phyloP scores from a whole-genome alignment of 2,113 vertebrate genomes.

The Dryoscopus gambensis region DNA sequence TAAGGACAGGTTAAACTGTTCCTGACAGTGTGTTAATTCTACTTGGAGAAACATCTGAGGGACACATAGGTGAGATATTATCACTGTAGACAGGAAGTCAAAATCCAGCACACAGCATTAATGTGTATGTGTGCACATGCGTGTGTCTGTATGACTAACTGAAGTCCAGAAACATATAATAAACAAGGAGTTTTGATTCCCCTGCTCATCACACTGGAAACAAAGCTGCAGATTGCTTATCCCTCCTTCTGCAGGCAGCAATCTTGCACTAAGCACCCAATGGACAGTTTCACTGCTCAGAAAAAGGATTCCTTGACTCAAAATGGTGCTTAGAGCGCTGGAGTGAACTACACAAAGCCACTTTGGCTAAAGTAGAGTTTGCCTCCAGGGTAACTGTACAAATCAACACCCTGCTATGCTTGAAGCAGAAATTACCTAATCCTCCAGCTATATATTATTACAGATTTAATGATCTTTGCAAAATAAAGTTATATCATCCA shows the following conservation, averaged over 20 bases:
- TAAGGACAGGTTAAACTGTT: background rate
- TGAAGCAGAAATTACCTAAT: background rate
- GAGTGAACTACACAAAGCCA: background rate
- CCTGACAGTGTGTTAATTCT: background rate
- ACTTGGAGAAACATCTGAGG: background rate
- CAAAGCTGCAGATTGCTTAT: background rate
- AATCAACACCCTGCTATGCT: background rate
- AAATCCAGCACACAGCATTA: background rate
- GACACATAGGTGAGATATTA: accelerated
- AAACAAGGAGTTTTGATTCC: background rate
- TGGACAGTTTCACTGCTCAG: background rate
- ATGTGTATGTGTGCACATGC: background rate
- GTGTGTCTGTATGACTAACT: background rate
- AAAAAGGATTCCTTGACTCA: background rate
- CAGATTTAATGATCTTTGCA: background rate
- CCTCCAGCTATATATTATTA: background rate
- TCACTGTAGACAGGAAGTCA: background rate
- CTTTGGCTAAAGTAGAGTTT: background rate
- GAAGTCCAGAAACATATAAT: background rate
- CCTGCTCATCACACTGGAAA: background rate
- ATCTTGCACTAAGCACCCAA: background rate
- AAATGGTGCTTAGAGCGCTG: background rate
- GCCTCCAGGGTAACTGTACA: background rate
- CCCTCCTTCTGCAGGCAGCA: background rate
- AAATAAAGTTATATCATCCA: background rate